Conservation (phyloP, 2,797 vertebrate species). For the Leptodactylus fallax region DNA sequence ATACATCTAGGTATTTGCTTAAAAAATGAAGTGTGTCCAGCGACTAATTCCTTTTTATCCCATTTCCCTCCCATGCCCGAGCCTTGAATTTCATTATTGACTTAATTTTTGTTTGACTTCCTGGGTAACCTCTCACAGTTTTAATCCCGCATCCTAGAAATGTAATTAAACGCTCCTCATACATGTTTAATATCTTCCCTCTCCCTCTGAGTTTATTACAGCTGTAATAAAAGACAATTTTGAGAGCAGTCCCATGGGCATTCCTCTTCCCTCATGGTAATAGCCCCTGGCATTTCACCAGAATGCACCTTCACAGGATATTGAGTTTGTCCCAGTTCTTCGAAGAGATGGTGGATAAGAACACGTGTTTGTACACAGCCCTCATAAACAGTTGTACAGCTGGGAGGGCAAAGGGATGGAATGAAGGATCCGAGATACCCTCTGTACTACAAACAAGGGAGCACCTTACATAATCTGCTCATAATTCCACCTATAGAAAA, state of each 20-base stretch:
- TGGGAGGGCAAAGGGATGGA: not conserved
- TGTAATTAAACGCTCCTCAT: slow-evolving; percentile 95
- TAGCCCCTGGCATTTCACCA: slow-evolving; percentile 66
- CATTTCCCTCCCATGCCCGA: not conserved
- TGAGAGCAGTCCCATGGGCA: slow-evolving; percentile 66
- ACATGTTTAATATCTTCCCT: slow-evolving; percentile 95
- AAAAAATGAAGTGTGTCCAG: slow-evolving; percentile 13
- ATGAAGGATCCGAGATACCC: not conserved
- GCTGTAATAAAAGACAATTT: slow-evolving; percentile 88
- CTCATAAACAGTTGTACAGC: not conserved
- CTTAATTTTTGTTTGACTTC: slow-evolving; percentile 79
- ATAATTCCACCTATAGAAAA: not conserved
- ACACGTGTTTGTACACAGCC: not conserved
- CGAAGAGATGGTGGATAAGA: slow-evolving; percentile 21
- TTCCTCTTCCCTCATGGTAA: slow-evolving; percentile 35
- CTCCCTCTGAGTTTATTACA: slow-evolving; percentile 86
- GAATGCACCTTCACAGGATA: slow-evolving; percentile 86
- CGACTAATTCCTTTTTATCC: slow-evolving; percentile 28
- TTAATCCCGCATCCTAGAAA: slow-evolving; percentile 79
- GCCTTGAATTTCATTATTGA: slow-evolving; percentile 26
- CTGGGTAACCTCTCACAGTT: slow-evolving; percentile 84
- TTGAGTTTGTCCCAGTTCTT: slow-evolving; percentile 78
- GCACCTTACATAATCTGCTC: not conserved
- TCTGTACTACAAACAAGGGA: not conserved
- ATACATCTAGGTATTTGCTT: not conserved